Evolutionary conservation across 2,797 vertebrate genomes (phyloP), one percentile per base, ranked within the genome.

Genomic region (Cryptoblepharus egeriae): DNA sequence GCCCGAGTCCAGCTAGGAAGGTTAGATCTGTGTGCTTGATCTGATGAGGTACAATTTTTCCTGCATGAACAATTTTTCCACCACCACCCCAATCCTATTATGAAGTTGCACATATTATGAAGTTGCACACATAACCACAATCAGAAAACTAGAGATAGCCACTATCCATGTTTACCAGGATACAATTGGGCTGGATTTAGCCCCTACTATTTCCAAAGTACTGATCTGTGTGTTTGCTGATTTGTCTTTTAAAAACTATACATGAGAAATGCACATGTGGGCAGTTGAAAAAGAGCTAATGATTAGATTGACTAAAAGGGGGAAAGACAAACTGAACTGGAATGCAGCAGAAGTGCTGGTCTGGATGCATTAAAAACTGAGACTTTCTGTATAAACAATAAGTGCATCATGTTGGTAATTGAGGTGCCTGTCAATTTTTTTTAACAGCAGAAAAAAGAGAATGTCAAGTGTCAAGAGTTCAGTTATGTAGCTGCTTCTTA

Each of bases 381-480:
- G 70, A 67, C 49, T 32, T 8, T 7, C 58, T 65, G 37, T 72
- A 58, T 30, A 60, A 84, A 30, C 18, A 35, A 8, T 45, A 39
- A 68, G 55, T 55, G 85, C 1, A 15, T 11, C 39, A 2, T 30
- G 58, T 0, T 1, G 77, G 3, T 9, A 4, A 4, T 0, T 55
- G 77, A 8, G 2, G 42, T 61, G 57, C 12, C 76, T 65, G 2
- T 37, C 35, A 57, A 1, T 13, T 1, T 35, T 1, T 7, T 8
- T 6, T 39, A 1, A 9, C 0, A 45, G 55, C 32, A 0, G 60
- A 81, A 79, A 72, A 72, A 80, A 58, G 49, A 82, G 74, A 8
- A 5, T 0, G 10, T 6, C 70, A 39, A 45, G 32, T 0, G 1
- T 52, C 15, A 52, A 52, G 49, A 15, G 30, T 73, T 69, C 4